Evolutionary conservation across 2,113 vertebrate genomes (phyloP).

Genomic region (Podiceps cristatus): DNA sequence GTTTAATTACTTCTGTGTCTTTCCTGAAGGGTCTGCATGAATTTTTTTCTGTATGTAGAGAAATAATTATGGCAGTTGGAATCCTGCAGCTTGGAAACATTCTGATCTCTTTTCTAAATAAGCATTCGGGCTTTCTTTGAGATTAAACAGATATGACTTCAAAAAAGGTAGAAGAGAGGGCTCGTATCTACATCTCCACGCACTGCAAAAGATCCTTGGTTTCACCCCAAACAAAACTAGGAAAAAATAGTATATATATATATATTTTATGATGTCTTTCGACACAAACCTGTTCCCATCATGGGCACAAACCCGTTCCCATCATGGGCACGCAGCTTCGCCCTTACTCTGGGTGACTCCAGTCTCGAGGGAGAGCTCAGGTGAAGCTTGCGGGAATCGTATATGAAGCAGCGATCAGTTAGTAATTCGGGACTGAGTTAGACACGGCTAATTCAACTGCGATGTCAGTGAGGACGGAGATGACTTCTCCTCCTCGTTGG

Average conservation of each 20-base stretch:
- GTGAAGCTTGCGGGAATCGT: background rate
- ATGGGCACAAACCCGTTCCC: background rate
- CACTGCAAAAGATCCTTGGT: background rate
- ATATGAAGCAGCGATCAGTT: background rate
- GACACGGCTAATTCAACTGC: accelerated
- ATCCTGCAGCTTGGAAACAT: background rate
- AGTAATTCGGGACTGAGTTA: accelerated
- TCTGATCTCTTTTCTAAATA: background rate
- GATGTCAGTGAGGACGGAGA: background rate
- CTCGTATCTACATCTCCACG: background rate
- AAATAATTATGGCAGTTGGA: background rate
- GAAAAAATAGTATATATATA: background rate
- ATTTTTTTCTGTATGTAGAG: background rate
- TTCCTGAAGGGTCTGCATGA: background rate
- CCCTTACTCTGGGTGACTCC: background rate
- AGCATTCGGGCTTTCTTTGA: background rate
- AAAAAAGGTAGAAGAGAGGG: background rate
- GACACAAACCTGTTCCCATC: background rate
- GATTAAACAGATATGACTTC: background rate
- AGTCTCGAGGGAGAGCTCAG: accelerated
- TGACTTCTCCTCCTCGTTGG: background rate
- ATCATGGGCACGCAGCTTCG: background rate
- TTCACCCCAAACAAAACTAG: background rate
- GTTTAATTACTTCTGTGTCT: background rate
- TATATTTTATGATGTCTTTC: background rate